phyloP scores from a whole-genome alignment of 2,888 invertebrate genomes.

The Sepioteuthis lessoniana region DNA sequence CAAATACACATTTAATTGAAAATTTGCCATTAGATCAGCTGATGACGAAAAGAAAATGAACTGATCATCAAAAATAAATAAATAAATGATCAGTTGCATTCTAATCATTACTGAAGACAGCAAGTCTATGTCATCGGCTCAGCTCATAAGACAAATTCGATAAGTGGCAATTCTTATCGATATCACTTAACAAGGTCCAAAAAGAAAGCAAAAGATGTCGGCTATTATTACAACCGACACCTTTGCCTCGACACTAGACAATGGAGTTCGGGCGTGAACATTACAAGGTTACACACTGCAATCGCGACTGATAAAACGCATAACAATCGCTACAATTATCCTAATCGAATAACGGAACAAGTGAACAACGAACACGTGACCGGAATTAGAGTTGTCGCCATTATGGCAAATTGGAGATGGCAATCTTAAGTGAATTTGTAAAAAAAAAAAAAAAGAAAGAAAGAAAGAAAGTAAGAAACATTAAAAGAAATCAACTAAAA shows the following conservation, averaged over 20 bases:
- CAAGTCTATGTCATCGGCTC: neutral
- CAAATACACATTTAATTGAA: neutral
- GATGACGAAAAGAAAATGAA: neutral
- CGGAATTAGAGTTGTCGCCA: constrained; percentile 33
- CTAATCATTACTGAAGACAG: neutral
- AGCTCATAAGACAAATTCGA: neutral
- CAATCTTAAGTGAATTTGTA: constrained; percentile 33
- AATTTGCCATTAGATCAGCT: neutral
- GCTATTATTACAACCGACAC: neutral
- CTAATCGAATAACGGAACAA: constrained; percentile 33
- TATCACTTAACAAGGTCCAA: neutral
- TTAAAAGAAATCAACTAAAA: neutral
- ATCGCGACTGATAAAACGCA: constrained; percentile 23
- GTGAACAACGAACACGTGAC: constrained; percentile 33
- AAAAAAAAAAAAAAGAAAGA: neutral
- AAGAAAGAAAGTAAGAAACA: neutral
- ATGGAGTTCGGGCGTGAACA: neutral
- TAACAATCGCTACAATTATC: constrained; percentile 33
- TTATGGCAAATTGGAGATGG: constrained; percentile 8
- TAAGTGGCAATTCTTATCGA: neutral
- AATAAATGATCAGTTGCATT: neutral
- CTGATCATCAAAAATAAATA: neutral
- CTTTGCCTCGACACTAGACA: constrained; percentile 33
- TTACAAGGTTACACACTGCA: constrained; percentile 33
- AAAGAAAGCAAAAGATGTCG: neutral